Evolutionary conservation across 2,888 invertebrate species (phyloP).

Genomic region (Drosophila antonietae): DNA sequence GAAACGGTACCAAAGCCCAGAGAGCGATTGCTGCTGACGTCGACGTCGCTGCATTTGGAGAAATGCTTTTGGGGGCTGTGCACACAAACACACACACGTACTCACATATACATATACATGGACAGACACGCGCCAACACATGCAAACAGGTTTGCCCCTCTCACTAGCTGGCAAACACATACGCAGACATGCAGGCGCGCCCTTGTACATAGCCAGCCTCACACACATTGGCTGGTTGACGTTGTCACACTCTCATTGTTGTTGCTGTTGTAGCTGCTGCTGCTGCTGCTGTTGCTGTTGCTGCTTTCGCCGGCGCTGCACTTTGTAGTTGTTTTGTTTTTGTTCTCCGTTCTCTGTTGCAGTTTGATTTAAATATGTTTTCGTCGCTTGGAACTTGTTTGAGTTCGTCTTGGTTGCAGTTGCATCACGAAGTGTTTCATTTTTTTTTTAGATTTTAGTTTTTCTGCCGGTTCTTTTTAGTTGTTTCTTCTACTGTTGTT

Average conservation of each 20-base stretch:
- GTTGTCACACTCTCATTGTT: slow-evolving; percentile 29
- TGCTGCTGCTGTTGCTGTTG: slow-evolving; percentile 33
- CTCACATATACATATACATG: background rate
- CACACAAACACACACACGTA: slow-evolving; percentile 32
- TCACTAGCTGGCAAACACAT: slow-evolving; percentile 44
- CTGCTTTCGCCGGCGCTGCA: slow-evolving; percentile 52
- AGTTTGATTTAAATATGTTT: slow-evolving; percentile 22
- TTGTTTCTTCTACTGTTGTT: background rate
- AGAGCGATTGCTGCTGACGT: slow-evolving; percentile 49
- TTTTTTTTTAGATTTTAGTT: slow-evolving; percentile 12
- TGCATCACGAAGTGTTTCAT: slow-evolving; percentile 50
- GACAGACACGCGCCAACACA: slow-evolving; percentile 15
- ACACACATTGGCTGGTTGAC: slow-evolving; percentile 76
- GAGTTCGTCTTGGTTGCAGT: slow-evolving; percentile 52
- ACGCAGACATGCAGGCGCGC: slow-evolving; percentile 55
- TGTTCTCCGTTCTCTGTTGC: slow-evolving; percentile 47
- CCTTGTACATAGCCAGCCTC: slow-evolving; percentile 73
- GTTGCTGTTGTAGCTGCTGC: too few relatives aligned
- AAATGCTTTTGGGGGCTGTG: slow-evolving; percentile 78
- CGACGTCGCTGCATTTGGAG: slow-evolving; percentile 72
- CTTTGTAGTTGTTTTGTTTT: slow-evolving; percentile 56
- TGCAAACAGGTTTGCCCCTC: slow-evolving; percentile 43
- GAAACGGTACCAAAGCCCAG: slow-evolving; percentile 65
- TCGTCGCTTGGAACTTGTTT: slow-evolving; percentile 51
- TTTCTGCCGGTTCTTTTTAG: slow-evolving; percentile 30